Percentiles rank a stretch among this genome's conserved stretches.
phyloP scores from a whole-genome alignment of 1,140 invertebrate species.

The Zaprionus ghesquierei region DNA sequence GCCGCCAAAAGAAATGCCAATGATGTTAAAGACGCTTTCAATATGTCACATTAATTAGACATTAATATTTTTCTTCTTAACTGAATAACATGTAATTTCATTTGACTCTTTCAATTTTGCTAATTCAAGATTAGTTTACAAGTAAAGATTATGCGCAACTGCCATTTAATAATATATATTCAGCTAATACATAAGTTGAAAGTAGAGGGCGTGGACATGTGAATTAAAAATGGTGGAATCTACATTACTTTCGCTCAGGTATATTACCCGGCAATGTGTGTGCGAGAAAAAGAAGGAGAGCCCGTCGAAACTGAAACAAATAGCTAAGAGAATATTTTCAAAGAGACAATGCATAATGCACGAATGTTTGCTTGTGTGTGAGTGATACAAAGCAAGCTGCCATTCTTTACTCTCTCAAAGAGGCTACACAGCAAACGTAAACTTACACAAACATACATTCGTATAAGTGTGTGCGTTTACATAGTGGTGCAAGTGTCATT shows the following conservation, averaged over 20 bases:
- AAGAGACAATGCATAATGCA: neutral
- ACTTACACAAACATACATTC: neutral
- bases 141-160: neutral
- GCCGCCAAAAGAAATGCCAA: neutral
- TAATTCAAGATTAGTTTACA: neutral
- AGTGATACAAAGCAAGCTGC: neutral
- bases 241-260: neutral
- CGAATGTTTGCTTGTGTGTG: neutral
- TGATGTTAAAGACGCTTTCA: neutral
- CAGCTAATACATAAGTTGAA: neutral
- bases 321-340: neutral
- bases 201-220: neutral
- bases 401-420: neutral
- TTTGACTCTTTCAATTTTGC: neutral
- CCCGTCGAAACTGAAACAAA: no score
- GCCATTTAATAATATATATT: neutral
- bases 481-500: neutral
- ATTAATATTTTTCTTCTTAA: neutral
- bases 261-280: neutral
- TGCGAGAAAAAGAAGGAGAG: neutral
- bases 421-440: neutral
- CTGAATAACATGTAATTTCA: neutral
- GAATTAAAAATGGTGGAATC: neutral
- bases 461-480: neutral
- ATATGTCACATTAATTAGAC: conserved; percentile 3